These are phyloP conservation scores for Archips xylosteana DNA, from an alignment of 2,888 invertebrate genomes.

Conservation along the genomic window DNA sequence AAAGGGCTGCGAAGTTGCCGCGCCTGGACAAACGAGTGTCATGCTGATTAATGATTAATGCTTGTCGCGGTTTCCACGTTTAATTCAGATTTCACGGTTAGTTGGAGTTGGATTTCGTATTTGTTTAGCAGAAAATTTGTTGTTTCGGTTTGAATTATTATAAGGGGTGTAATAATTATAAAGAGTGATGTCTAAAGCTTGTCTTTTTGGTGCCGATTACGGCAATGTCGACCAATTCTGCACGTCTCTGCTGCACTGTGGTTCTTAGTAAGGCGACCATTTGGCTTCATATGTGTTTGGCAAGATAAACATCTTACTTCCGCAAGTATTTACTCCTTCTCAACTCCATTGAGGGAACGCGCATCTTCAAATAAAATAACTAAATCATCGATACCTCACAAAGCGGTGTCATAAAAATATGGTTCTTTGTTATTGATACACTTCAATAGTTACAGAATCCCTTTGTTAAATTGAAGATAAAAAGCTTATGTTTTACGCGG, in stretches of 20 bases:
- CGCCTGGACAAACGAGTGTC: constrained; percentile 79
- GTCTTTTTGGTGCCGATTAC: no score
- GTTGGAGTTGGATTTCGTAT: constrained; percentile 50
- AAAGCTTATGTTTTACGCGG: constrained; percentile 33
- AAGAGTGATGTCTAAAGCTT: no score
- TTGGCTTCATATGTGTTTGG: neutral
- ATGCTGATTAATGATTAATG: constrained; percentile 79
- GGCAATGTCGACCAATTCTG: no score
- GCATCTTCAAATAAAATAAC: neutral
- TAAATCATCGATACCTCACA: neutral
- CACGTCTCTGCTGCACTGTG: no score
- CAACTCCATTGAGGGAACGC: neutral
- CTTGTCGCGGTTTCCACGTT: constrained; percentile 73
- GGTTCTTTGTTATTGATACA: constrained; percentile 28
- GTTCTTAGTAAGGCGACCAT: no score
- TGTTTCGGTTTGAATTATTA: neutral
- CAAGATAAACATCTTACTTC: neutral
- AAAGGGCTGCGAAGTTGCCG: constrained; percentile 77
- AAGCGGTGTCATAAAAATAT: constrained; percentile 31
- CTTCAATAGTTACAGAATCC: constrained; percentile 32
- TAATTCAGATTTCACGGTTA: constrained; percentile 54
- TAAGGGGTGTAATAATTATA: neutral
- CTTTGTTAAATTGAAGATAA: constrained; percentile 30
- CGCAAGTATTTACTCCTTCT: neutral
- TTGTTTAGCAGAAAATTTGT: constrained; percentile 7